Base-by-base conservation (phyloP, 2,888 invertebrate genomes). In the Ctenicera cuprea region DNA sequence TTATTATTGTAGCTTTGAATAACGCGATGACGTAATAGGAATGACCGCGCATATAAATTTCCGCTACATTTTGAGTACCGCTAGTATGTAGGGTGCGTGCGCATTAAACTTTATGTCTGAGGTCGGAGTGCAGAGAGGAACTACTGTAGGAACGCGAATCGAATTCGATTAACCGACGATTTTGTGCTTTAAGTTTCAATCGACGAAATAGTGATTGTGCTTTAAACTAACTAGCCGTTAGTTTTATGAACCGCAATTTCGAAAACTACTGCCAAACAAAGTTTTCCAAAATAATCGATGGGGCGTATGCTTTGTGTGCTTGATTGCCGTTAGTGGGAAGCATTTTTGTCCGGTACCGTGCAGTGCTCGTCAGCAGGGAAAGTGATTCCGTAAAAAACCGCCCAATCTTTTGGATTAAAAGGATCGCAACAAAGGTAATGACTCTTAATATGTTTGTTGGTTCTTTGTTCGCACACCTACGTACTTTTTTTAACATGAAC, bases 251-350 rank as follows among this genome's bases (percentile, higher is more conserved):
- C 20, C 38, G 3, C 20, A 38, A 65, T 20, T 33, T 61, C 38
- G 41, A 62, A 41, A 59, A 37, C 30, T 14, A 54, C 48, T 64
- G 65, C 61, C 57, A 67, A 45, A 65, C 45, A 65, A 38, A 54
- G 69, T 75, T 73, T 65, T 73, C 63, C 67, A 57, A 70, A 71
- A 74, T 74, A 78, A 82, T 83, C 82, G 80, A 85, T 85, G 84
- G 84, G 84, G 84, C 85, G 84, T 85, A 84, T 83, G 84, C 84
- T 83, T 80, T 76, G 75, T 75, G 78, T 79, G 80, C 80, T 80
- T 76, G 62, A 75, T 68, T 73, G 75, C 76, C 75, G 76, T 75
- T 78, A 78, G 74, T 76, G 76, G 57, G 70, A 64, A 78, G 73
- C 76, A 71, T 73, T 76, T 71, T 75, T 68, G 62, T 75, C 74